Base-by-base conservation (phyloP, 2,888 invertebrate species). In the Ichneumoninae sp. region DNA sequence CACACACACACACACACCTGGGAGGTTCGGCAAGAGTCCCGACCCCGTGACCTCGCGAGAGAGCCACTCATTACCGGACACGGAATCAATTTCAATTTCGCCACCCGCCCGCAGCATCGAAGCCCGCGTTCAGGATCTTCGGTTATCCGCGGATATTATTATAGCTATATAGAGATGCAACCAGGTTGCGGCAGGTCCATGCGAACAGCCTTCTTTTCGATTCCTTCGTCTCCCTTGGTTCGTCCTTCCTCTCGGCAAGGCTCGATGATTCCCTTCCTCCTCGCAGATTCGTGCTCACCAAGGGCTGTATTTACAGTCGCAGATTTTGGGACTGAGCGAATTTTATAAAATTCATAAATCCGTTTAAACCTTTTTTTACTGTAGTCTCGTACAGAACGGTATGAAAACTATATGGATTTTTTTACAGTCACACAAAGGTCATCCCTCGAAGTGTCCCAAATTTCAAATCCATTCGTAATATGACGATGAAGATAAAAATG, bases 1-100 rank as follows among this genome's bases (percentile, higher is more conserved):
- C 36, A 36, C 36, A 36, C 7, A 30, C 72, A 72, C 13, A 60
- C 57, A 72, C 16, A 75, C n/a, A 68, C 40, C 40, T 19, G 54
- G 66, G 75, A 82, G 82, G 79, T 84, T 84, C 82, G 84, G 82
- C 79, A 79, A 84, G 75, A 82, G 82, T 68, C 82, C 57, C 82
- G 82, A 82, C 79, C 82, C 60, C 68, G 62, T 76, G 82, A 84
- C 84, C 84, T 70, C 79, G 57, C 82, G 82, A 66, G 79, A 82
- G 84, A 84, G 84, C 84, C 79, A 79, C 82, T 84, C 84, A 84
- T 84, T 84, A 84, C 84, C 84, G 84, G 90, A 90, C 89, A 88
- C 89, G 90, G 87, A 90, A 90, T 90, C 90, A 90, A 90, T 90
- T 90, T 90, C 90, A 90, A 90, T 90, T 90, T 90, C 86, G 88